A percentile compares a stretch with the other conserved stretches of the same genome.
These are phyloP conservation scores for Adelosebastes latens DNA, from an alignment of 2,797 vertebrate species.

Conservation along the genomic window DNA sequence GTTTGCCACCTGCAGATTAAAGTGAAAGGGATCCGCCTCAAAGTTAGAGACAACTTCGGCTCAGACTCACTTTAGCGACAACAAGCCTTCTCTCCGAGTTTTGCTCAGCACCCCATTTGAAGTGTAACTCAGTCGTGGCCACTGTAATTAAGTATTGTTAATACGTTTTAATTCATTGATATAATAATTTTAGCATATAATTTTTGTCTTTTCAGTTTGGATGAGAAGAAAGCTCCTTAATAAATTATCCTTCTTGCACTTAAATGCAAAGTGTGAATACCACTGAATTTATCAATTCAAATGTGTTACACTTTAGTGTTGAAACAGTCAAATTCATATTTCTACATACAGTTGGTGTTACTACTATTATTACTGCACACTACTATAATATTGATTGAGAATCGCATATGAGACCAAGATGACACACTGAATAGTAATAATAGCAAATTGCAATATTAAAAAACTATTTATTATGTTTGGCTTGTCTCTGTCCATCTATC, in stretches of 20 bases:
- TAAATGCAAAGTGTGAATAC: neutral
- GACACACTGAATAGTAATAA: no score
- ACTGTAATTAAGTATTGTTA: neutral
- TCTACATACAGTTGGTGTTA: no score
- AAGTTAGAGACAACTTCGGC: neutral
- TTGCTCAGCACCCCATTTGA: neutral
- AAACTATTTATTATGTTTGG: rapidly evolving
- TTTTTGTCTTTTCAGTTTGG: neutral
- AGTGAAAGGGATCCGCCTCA: neutral
- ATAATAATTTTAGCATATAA: neutral
- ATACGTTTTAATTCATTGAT: neutral
- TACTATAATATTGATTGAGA: neutral
- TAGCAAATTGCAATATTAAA: neutral
- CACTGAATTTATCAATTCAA: neutral
- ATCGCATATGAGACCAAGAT: no score
- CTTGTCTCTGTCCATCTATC: no score
- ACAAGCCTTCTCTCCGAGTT: neutral
- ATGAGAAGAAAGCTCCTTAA: neutral
- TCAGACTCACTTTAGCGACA: no score
- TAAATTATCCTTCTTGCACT: neutral
- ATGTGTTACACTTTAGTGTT: neutral
- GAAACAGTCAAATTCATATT: no score
- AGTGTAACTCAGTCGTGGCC: no score
- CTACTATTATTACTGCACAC: neutral
- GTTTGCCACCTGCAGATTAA: no score